Evolutionary conservation across 1,140 invertebrate genomes (phyloP), one percentile per base, ranked within the genome.

Genomic region (Mylabris phalerata): DNA sequence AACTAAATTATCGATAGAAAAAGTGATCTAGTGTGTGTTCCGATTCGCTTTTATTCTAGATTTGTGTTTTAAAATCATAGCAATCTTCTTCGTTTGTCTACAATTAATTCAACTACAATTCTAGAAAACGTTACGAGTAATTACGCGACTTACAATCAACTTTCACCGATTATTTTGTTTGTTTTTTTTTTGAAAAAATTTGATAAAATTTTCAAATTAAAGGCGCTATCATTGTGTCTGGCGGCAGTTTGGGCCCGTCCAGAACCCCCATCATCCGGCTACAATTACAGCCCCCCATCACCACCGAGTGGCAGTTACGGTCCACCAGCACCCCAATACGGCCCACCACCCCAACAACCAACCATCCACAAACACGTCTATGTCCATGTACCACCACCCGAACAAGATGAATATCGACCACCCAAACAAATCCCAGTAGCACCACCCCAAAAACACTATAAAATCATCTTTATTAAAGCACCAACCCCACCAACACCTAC

Each of bases 381-480:
- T 73, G 88, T 92, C 1, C 89, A 92, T 69, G 88, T 92, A 24
- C 88, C 89, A 48, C 89, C 89, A 13, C 88, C 88, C 69, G 89
- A 92, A 72, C 86, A 85, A 1, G 85, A 88, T 67, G 84, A 87
- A 69, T 80, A 82, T 39, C 77, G 81, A 2, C 82, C 86, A 2
- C 82, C 75, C 63, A 83, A 82, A 75, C 80, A 74, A 27, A 80
- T 84, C 57, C 74, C 78, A 44, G 80, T 84, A 25, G 81, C 84
- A 47, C 83, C 88, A 6, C 87, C 89, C 7, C 88, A 91, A 69
- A 92, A 92, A 68, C 89, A 92, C 69, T 92, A 92, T 80, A 91
- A 91, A 73, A 92, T 92, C 63, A 87, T 92, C 40, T 92, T 92
- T 78, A 92, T 92, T 71, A 91, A 91, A 75, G 89, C 89, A 1